Evolutionary conservation across 2,797 vertebrate species (phyloP), one percentile per base, ranked within the genome.

Genomic region (Gambusia yucatana): DNA sequence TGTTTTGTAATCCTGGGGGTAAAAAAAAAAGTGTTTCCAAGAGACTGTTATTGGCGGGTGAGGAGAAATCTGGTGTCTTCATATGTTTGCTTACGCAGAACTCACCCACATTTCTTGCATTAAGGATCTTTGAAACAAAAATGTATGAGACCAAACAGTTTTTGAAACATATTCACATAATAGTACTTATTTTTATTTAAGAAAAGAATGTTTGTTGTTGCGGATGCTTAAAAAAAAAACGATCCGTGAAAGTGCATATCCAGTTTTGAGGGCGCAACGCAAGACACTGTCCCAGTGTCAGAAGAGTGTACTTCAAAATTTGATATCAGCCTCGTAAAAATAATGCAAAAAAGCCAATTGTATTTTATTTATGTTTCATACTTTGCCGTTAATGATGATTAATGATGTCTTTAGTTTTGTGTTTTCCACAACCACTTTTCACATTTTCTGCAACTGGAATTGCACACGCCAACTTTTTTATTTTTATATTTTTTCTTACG

Each of bases 401-500:
- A 88, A 44, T 46, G 10, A 90, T 90, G 71, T 43, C 43, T 72
- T 70, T 44, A 57, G 30, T 36, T 36, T 36, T 39, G 22, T 82
- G 71, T 83, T 87, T 89, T 80, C 77, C 76, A 77, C 46, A 77
- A n/a, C 59, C 55, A 52, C 30, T 84, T 87, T 90, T 81, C 70
- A 73, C 76, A 28, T 84, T 86, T 87, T 14, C 70, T 30, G 78
- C 79, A 72, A 61, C 47, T 65, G 80, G 67, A 65, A 63, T 73
- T 47, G 77, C 87, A 81, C 83, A 73, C 25, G 20, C 48, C 92
- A 90, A 94, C 94, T 91, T 92, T 93, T 86, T 20, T 20, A 1
- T 48, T 20, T 6, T 8, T 44, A 10, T 48, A 8, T 28, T 57
- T 55, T n/a, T 69, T 82, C 87, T 11, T 0, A 41, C 67, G 78